Conservation (phyloP, 2,797 vertebrate species). For the Malurus leucopterus region DNA sequence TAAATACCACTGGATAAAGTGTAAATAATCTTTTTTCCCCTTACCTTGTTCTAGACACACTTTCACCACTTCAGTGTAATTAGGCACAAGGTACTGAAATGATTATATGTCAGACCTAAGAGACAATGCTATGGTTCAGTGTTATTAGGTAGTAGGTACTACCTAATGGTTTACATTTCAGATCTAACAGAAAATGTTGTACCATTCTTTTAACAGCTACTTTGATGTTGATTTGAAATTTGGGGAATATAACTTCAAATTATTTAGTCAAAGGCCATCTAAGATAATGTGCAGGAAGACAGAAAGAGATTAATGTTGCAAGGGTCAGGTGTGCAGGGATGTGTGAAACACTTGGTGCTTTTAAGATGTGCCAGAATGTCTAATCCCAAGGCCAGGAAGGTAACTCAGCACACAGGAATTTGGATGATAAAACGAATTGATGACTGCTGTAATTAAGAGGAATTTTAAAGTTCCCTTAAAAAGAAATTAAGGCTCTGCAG, state of each 20-base stretch:
- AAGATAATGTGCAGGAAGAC: background rate
- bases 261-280: background rate
- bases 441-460: background rate
- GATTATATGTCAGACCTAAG: background rate
- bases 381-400: background rate
- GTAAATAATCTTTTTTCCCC: background rate
- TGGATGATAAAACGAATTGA: background rate
- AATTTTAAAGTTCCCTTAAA: background rate
- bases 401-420: background rate
- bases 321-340: background rate
- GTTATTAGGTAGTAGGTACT: background rate
- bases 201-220: background rate
- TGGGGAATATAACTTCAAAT: background rate
- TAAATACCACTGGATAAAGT: background rate
- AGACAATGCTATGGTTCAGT: background rate
- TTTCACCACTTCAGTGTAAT: background rate
- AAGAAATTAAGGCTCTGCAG: background rate
- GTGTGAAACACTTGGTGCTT: background rate
- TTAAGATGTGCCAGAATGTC: background rate
- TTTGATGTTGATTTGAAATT: background rate
- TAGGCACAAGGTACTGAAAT: background rate
- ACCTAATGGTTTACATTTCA: background rate
- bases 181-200: background rate
- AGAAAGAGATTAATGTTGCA: background rate
- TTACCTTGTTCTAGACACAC: background rate